A percentile compares a stretch with the other conserved stretches of the same genome.
Conservation (phyloP, 2,113 vertebrate species). For the Petrocephalus zakoni region DNA sequence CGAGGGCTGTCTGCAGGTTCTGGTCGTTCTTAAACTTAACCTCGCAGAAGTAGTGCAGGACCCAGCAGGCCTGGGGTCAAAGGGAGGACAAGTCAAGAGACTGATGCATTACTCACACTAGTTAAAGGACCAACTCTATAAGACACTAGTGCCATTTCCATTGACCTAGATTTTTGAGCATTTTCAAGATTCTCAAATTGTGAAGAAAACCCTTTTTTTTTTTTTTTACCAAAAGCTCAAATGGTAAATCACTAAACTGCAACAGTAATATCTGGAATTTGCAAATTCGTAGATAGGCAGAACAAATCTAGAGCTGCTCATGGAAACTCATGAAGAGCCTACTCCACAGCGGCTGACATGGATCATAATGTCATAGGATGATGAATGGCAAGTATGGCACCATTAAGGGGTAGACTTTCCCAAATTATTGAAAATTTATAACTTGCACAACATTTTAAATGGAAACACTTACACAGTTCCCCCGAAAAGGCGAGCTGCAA, state of each 20-base stretch:
- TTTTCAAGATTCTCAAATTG: not conserved
- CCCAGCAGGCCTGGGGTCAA: conserved; percentile 84
- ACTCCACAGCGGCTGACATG: not conserved
- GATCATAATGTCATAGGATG: not conserved
- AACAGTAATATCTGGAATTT: not conserved
- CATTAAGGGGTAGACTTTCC: not conserved
- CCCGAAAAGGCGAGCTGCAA: not conserved
- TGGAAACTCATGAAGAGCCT: not conserved
- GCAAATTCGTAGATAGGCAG: not conserved
- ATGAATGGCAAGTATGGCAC: not conserved
- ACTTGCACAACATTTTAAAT: not conserved
- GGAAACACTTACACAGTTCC: not conserved
- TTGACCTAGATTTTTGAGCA: too few relatives aligned
- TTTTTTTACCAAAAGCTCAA: too few relatives aligned
- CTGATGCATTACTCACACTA: not conserved
- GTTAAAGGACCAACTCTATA: not conserved
- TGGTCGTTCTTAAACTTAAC: conserved; percentile 98
- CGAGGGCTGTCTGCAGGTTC: conserved; percentile 91
- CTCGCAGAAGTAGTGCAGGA: conserved; percentile 98
- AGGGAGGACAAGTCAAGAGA: not conserved
- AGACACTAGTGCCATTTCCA: not conserved
- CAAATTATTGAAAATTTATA: not conserved
- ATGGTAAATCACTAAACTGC: not conserved
- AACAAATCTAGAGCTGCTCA: not conserved
- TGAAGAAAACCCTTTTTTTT: not conserved